Evolutionary conservation across 2,113 vertebrate genomes (phyloP), one percentile per base, ranked within the genome.

Genomic region (Talpa occidentalis): DNA sequence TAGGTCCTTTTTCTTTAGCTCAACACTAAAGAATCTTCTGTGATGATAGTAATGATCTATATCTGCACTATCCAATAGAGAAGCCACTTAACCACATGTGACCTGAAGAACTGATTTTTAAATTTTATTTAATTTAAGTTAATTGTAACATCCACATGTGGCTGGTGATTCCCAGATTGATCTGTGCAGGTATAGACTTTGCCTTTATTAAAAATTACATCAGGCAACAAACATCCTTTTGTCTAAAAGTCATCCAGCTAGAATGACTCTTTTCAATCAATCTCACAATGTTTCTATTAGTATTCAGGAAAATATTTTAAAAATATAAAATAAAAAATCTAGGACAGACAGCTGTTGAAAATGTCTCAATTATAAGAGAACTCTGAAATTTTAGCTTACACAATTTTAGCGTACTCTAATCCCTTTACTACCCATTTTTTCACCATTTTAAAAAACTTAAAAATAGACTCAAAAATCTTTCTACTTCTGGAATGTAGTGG

Each of bases 271-370:
- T 5, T 11, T 47, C 32, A 26, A 44, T 42, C 2, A 64, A 24
- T 44, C n/a, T 82, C 14, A 83, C 1, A 32, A 10, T n/a, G 26
- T 83, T 86, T 59, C 90, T 83, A 11, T 47, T 70, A 26, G 59
- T 62, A 24, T 78, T 62, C 26, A 89, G 79, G 42, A 69, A 78
- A 95, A 94, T 40, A 7, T 42, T 91, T 93, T 44, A 40, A 60
- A 62, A 72, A 37, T 16, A 37, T 15, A 78, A 74, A 94, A 37
- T 59, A 52, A 83, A 82, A 95, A 56, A 78, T 16, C 6, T 37
- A 77, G 0, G 14, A 15, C 8, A 94, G 56, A 85, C 37, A 54
- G 44, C 30, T 35, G 49, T 88, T 84, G n/a, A 26, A 90, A 47
- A 5, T 35, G 5, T 85, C 67, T 88, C 80, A 35, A 35, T 22